phyloP scores from a whole-genome alignment of 2,113 vertebrate genomes.

The Apodemus speciosus region DNA sequence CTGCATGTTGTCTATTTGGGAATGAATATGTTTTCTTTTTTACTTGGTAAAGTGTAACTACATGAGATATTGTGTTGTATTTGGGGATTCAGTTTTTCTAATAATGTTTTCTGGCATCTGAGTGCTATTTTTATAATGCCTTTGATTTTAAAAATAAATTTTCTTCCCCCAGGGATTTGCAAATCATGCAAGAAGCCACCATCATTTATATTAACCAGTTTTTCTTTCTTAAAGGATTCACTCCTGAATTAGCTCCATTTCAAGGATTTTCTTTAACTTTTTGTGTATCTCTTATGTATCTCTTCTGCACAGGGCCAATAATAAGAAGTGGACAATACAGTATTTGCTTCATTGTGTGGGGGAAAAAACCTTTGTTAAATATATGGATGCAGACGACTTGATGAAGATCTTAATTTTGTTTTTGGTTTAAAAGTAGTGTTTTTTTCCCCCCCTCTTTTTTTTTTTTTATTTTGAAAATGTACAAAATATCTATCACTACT shows the following conservation, averaged over 20 bases:
- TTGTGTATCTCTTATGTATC: conserved; percentile 99
- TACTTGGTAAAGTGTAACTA: conserved; percentile 78
- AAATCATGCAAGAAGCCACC: conserved; percentile 91
- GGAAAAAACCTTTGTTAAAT: conserved; percentile 99
- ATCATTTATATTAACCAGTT: conserved; percentile 89
- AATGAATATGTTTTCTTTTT: conserved; percentile 78
- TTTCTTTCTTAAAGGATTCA: conserved; percentile 94
- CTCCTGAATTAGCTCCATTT: conserved; percentile 90
- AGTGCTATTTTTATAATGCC: conserved; percentile 84
- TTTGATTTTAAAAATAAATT: conserved; percentile 85
- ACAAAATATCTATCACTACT: conserved; percentile 93
- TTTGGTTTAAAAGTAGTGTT: conserved; percentile 98
- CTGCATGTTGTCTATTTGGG: conserved; percentile 74
- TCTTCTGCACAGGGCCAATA: conserved; percentile 99
- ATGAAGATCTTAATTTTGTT: conserved; percentile 99
- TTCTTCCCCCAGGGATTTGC: conserved; percentile 91
- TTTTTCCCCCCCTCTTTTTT: conserved; percentile 80
- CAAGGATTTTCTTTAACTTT: conserved; percentile 98
- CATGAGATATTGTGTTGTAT: conserved; percentile 72
- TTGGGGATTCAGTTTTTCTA: conserved; percentile 60
- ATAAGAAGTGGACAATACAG: conserved; percentile 99
- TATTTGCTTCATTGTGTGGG: conserved; percentile 99
- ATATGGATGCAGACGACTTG: conserved; percentile 99
- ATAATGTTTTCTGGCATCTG: conserved; percentile 81
- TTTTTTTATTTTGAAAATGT: conserved; percentile 90